Base-by-base conservation (phyloP, 2,113 vertebrate species). In the Urocolius indicus region DNA sequence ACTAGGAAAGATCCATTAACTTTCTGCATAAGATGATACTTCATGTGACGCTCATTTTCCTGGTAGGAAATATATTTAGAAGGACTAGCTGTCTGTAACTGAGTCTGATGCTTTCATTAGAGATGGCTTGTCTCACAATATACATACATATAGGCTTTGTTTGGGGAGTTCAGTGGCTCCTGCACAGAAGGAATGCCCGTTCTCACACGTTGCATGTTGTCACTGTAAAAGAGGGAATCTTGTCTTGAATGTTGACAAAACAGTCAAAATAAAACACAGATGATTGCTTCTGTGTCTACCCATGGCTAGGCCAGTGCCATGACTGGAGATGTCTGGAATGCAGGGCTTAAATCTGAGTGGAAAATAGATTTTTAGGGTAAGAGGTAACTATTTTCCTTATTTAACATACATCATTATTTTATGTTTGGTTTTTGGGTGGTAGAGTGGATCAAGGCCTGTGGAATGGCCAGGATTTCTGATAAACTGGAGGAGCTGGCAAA, bases 1-100 rank as follows among this genome's bases (percentile, higher is more conserved):
- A 86, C 55, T 90, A 43, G n/a, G 73, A 65, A 68, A 81, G 68
- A 75, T 90, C 92, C 90, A 94, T 95, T 96, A 95, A 93, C 51
- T 89, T 94, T 65, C 57, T 83, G 27, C 83, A 59, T 87, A 88
- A 86, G 83, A 77, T 76, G 49, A 51, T 84, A 36, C 19, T 86
- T 92, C 19, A 46, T 57, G 29, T 0, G 0, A 73, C 51, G 29
- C 61, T 92, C n/a, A 34, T 90, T 90, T 96, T 95, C 68, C 36
- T 87, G 79, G 13, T 93, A 74, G 55, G 36, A 90, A 58, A 59
- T 38, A 30, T 6, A 9, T 85, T 76, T 65, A 80, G 49, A 73
- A 78, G 36, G 68, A 43, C 38, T 68, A 41, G 29, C 54, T 91
- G 19, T 65, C 73, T 91, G 57, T 84, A 84, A 72, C 32, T 79